These are phyloP conservation scores for Merodon equestris DNA, from an alignment of 2,888 invertebrate genomes.

Conservation along the genomic window DNA sequence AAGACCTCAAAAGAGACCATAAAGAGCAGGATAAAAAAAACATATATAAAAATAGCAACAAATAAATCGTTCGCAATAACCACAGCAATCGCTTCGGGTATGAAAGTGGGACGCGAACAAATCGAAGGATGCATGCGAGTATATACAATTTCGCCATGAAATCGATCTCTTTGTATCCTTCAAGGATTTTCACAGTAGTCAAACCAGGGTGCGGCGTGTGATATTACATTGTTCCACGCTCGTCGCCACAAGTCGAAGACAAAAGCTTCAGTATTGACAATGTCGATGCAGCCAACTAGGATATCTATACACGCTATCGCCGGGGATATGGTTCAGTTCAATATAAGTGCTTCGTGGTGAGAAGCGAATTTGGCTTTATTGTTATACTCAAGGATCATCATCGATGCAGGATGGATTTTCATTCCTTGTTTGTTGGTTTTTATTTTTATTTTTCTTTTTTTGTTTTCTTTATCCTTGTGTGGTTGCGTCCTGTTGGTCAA, in stretches of 20 bases:
- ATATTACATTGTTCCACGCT: conserved; percentile 37
- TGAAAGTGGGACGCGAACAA: background rate
- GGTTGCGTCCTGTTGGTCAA: conserved; percentile 48
- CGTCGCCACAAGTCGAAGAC: background rate
- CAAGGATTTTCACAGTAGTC: conserved; percentile 26
- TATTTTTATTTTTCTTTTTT: no score
- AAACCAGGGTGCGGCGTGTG: conserved; percentile 2
- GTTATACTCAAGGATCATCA: conserved; percentile 60
- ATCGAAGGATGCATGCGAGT: conserved; percentile 9
- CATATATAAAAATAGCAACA: conserved; percentile 15
- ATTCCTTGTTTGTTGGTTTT: conserved; percentile 5
- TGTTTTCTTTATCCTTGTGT: no score
- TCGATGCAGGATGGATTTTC: conserved; percentile 47
- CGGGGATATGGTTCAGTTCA: conserved; percentile 12
- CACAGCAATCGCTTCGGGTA: no score
- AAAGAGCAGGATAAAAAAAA: conserved; percentile 1
- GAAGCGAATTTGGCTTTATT: conserved; percentile 44
- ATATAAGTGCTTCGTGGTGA: conserved; percentile 35
- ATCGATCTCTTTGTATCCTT: conserved; percentile 56
- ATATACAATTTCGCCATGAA: conserved; percentile 47
- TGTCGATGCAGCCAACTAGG: conserved; percentile 43
- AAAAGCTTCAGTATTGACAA: conserved; percentile 18
- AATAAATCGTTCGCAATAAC: conserved; percentile 57
- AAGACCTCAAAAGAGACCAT: background rate
- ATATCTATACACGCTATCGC: conserved; percentile 32